Percentiles rank a stretch among this genome's conserved stretches.
Evolutionary conservation across 2,888 invertebrate genomes (phyloP).

Genomic region (Coleophora flavipennella): DNA sequence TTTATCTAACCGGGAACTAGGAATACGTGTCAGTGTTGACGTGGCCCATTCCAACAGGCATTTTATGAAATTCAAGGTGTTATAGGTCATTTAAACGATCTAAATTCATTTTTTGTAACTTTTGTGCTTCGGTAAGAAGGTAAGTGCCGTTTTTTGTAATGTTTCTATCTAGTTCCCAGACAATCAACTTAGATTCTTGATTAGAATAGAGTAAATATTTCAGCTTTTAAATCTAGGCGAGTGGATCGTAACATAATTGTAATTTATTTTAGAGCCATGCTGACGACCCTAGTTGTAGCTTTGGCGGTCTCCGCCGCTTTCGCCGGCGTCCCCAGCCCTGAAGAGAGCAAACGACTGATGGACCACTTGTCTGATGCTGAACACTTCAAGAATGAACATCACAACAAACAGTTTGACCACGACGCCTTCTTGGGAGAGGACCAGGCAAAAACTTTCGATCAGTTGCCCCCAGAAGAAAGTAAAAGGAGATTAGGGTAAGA

Average conservation of each 20-base stretch:
- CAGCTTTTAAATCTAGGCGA: conserved; percentile 2
- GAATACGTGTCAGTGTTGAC: too few relatives aligned
- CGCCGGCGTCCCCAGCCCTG: conserved; percentile 79
- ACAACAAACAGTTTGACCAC: conserved; percentile 94
- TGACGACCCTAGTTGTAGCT: conserved; percentile 46
- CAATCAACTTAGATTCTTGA: conserved; percentile 1
- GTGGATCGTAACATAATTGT: too few relatives aligned
- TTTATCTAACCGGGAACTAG: background rate
- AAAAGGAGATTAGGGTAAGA: conserved; percentile 84
- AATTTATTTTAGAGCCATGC: conserved; percentile 25
- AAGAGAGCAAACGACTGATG: conserved; percentile 77
- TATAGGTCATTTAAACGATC: too few relatives aligned
- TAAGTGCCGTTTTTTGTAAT: background rate
- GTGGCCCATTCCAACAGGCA: too few relatives aligned
- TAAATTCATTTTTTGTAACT: background rate
- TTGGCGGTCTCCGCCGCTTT: conserved; percentile 53
- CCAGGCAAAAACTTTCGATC: conserved; percentile 93
- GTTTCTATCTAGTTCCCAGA: background rate
- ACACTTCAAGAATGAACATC: conserved; percentile 85
- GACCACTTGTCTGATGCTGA: conserved; percentile 83
- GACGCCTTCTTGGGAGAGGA: conserved; percentile 98
- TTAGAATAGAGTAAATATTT: conserved; percentile 4
- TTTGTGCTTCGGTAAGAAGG: background rate
- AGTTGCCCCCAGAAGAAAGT: conserved; percentile 95
- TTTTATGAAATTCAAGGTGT: background rate